A percentile compares a stretch with the other conserved stretches of the same genome.
Conservation (phyloP, 2,113 vertebrate species). For the Anser cygnoides region DNA sequence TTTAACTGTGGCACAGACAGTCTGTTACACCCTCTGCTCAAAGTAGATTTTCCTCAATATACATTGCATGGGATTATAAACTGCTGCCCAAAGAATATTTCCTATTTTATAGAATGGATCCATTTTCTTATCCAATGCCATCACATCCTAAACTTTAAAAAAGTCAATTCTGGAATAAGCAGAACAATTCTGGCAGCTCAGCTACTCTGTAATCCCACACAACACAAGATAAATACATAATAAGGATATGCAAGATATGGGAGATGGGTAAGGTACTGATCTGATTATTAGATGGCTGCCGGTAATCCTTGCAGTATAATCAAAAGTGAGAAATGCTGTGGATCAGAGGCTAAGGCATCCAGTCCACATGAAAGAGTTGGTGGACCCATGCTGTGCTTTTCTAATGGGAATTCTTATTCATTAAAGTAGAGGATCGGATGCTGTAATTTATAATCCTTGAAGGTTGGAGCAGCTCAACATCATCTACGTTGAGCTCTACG, state of each 20-base stretch:
- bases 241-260: not conserved
- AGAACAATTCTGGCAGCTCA: not conserved
- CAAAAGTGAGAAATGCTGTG: not conserved
- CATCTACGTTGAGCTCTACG: not conserved
- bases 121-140: not conserved
- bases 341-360: not conserved
- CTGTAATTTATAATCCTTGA: not conserved
- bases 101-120: not conserved
- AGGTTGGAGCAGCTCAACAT: not conserved
- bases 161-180: not conserved
- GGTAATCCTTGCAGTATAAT: not conserved
- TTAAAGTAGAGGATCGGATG: not conserved
- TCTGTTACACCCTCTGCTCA: not conserved
- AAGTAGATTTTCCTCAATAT: not conserved
- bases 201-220: not conserved
- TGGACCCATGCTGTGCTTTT: not conserved
- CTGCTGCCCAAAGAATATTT: not conserved
- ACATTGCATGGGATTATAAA: not conserved
- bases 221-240: not conserved
- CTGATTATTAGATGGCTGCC: not conserved
- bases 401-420: not conserved
- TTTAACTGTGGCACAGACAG: not conserved
- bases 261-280: not conserved
- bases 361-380: not conserved
- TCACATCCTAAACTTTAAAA: not conserved